Evolutionary conservation across 1,140 invertebrate species (phyloP), one percentile per base, ranked within the genome.

Genomic region (Ooceraea biroi): DNA sequence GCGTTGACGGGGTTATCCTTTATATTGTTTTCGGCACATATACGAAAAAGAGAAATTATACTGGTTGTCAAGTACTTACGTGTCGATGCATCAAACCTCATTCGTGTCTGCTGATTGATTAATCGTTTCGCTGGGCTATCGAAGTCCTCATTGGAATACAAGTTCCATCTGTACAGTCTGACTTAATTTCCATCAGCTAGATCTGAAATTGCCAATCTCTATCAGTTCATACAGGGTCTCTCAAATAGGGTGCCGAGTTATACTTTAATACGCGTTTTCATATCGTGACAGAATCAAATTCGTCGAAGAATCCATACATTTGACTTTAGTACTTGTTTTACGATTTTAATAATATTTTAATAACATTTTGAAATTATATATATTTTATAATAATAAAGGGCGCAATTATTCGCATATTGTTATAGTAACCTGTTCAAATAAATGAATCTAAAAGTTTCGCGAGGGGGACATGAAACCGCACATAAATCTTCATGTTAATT

Each of bases 161-260:
- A 73, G 4, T 17, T 60, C 41, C 60, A 36, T 36, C n/a, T 22
- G 7, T 19, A n/a, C 25, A 41, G 36, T 73, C 5, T 57, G 19
- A 19, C n/a, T 46, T n/a, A n/a, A 60, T 73, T 25, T 50, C 46
- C 25, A 36, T 27, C 22, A 41, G 22, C 25, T 74, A 61, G 41
- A 46, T 63, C 19, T 14, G 41, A 36, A 76, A 76, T 61, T 76
- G 41, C 44, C 25, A 61, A 76, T 61, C n/a, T 44, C 2, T 52
- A 55, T 5, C n/a, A 36, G 10, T n/a, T 57, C 22, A 27, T 55
- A 19, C 11, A 22, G n/a, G 7, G 3, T 41, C 48, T 41, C 25
- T 19, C 50, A 52, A n/a, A 52, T 11, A 71, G n/a, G n/a, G n/a
- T n/a, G n/a, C 17, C 17, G 65, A 68, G 12, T 68, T 52, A 25